phyloP scores from a whole-genome alignment of 2,797 vertebrate genomes.

The Delichon dasypus region DNA sequence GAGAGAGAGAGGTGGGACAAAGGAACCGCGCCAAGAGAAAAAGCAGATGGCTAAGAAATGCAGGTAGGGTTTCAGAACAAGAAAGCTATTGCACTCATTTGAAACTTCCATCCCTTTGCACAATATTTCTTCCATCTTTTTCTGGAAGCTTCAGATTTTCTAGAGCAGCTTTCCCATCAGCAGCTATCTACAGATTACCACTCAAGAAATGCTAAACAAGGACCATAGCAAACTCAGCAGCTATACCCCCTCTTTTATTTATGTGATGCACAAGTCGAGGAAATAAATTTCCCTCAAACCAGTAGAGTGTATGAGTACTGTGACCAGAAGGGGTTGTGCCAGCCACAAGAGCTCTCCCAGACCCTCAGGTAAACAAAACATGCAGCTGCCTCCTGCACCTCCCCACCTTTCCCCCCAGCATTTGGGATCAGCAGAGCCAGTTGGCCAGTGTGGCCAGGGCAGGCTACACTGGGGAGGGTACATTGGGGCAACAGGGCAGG shows the following conservation, averaged over 20 bases:
- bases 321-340: background rate
- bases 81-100: background rate
- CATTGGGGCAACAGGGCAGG: accelerated
- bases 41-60: background rate
- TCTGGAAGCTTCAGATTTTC: background rate
- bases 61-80: background rate
- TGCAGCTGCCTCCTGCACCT: background rate
- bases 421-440: background rate
- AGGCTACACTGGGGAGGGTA: accelerated
- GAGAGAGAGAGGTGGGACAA: background rate
- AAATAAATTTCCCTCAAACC: background rate
- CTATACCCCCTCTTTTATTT: background rate
- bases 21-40: background rate
- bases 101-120: background rate
- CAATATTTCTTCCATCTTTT: background rate
- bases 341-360: background rate
- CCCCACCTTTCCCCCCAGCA: background rate
- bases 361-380: background rate
- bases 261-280: background rate
- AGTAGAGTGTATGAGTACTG: background rate
- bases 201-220: background rate
- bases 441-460: background rate
- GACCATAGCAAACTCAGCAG: background rate
- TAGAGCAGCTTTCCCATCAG: background rate
- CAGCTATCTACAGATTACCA: background rate